Evolutionary conservation across 2,113 vertebrate genomes (phyloP).

Genomic region (Tupaia tana): DNA sequence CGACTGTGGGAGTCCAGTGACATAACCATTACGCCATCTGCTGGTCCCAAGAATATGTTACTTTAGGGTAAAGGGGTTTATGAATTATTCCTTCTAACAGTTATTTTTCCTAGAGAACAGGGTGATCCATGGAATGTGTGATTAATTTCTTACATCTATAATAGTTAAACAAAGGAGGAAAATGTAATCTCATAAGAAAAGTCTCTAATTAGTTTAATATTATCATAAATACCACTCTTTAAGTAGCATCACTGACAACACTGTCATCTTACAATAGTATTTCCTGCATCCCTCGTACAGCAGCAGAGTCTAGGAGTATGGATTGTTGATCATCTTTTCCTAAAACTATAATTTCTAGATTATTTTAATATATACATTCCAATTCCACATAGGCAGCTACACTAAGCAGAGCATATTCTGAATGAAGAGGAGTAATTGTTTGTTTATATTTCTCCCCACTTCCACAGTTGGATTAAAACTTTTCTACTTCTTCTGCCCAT

Average conservation of each 20-base stretch:
- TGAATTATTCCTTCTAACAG: background rate
- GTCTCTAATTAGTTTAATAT: background rate
- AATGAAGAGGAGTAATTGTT: background rate
- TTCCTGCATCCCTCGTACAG: background rate
- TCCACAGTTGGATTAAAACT: background rate
- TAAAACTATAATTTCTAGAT: background rate
- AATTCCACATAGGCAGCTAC: background rate
- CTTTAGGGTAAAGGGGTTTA: background rate
- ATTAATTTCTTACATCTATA: background rate
- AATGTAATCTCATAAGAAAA: conserved; percentile 22
- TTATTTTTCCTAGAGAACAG: conserved; percentile 22
- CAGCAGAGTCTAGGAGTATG: background rate
- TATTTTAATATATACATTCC: background rate
- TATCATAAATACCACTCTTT: background rate
- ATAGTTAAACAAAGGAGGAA: conserved; percentile 34
- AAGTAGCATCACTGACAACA: background rate
- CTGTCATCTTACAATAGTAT: background rate
- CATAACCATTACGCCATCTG: no score
- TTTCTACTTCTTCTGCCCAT: background rate
- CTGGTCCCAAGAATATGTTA: background rate
- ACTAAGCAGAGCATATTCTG: background rate
- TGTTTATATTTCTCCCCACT: background rate
- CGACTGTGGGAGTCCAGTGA: no score
- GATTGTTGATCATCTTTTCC: background rate
- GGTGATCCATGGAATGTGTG: background rate